phyloP scores from a whole-genome alignment of 1,140 invertebrate species.

The Zeugodacus cucurbitae region DNA sequence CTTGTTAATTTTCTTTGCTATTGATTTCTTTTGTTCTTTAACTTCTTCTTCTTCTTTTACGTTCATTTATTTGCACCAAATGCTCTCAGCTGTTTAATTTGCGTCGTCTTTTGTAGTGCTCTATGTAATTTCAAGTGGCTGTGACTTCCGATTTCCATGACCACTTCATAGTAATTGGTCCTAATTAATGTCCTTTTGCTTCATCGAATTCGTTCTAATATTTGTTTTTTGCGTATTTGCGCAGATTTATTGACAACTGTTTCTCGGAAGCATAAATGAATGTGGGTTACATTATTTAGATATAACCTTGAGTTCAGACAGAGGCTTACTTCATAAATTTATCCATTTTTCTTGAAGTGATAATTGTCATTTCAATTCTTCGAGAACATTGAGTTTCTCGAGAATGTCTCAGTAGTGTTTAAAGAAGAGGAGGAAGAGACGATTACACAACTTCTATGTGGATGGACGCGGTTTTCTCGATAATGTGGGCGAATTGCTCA shows the following conservation, averaged over 20 bases:
- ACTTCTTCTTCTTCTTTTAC: neutral
- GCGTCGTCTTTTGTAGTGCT: neutral
- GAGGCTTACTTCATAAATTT: too few relatives aligned
- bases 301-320: too few relatives aligned
- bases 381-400: too few relatives aligned
- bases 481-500: too few relatives aligned
- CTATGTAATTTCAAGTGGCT: neutral
- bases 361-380: too few relatives aligned
- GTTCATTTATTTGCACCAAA: neutral
- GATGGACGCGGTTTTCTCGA: too few relatives aligned
- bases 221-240: neutral
- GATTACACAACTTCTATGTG: too few relatives aligned
- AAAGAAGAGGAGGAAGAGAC: too few relatives aligned
- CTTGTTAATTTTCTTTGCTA: neutral
- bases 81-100: neutral
- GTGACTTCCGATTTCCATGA: neutral
- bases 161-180: neutral
- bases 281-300: too few relatives aligned
- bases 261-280: too few relatives aligned
- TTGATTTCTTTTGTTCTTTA: neutral
- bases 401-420: too few relatives aligned
- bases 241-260: neutral
- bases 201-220: neutral
- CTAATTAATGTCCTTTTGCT: conserved; percentile 23
- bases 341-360: too few relatives aligned